Percentiles rank a stretch among this genome's conserved stretches.
phyloP scores from a whole-genome alignment of 2,113 vertebrate species.

The Heteronetta atricapilla region DNA sequence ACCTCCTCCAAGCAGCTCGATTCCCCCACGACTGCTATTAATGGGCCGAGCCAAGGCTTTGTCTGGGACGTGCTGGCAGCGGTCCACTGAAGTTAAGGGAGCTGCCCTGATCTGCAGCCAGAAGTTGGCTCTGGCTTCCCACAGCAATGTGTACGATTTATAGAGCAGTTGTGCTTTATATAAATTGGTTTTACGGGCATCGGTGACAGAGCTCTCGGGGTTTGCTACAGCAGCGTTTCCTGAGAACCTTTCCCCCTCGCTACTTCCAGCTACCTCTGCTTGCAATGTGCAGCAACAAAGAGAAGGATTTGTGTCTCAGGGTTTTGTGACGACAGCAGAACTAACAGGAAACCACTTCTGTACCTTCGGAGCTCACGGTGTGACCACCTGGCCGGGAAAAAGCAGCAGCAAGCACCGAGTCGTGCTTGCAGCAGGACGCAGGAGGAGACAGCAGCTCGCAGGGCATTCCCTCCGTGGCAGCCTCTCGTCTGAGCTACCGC shows the following conservation, averaged over 20 bases:
- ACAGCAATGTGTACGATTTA: background rate
- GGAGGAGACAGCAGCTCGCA: rapidly evolving
- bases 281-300: background rate
- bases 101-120: background rate
- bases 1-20: background rate
- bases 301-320: background rate
- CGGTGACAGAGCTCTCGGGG: background rate
- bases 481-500: background rate
- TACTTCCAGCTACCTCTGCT: background rate
- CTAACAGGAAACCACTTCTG: background rate
- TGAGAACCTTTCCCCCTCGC: background rate
- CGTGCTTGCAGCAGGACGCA: background rate
- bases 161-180: background rate
- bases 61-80: background rate
- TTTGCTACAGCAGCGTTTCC: background rate
- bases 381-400: background rate
- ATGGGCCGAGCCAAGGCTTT: background rate
- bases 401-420: background rate
- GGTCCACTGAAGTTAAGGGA: background rate
- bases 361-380: background rate
- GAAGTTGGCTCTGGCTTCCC: background rate
- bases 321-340: background rate
- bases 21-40: background rate
- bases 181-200: background rate
- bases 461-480: rapidly evolving